A percentile compares a stretch with the other conserved stretches of the same genome.
phyloP scores from a whole-genome alignment of 64 coral and sea anemone genomes.

The Montipora sp. region DNA sequence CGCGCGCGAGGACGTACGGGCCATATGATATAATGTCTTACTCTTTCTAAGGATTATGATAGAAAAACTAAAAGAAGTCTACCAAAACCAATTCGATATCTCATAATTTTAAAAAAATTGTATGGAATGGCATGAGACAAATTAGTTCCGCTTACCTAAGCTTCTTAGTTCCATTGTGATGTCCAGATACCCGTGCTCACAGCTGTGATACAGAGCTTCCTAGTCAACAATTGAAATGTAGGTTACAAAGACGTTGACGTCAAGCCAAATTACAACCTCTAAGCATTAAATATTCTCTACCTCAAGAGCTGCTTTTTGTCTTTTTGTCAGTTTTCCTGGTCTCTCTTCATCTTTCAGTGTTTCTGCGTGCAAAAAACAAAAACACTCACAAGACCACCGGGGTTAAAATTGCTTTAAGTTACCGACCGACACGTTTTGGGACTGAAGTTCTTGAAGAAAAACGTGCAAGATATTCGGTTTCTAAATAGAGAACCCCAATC shows the following conservation, averaged over 20 bases:
- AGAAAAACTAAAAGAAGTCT: too few relatives aligned
- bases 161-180: slow-evolving; percentile 88
- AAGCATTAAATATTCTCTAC: neutral
- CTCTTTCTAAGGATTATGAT: too few relatives aligned
- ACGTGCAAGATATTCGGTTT: too few relatives aligned
- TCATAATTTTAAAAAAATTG: too few relatives aligned
- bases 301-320: slow-evolving; percentile 50
- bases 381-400: too few relatives aligned
- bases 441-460: too few relatives aligned
- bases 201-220: slow-evolving; percentile 92
- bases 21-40: too few relatives aligned
- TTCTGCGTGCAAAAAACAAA: neutral
- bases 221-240: neutral
- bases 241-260: neutral
- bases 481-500: too few relatives aligned
- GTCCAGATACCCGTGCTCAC: slow-evolving; percentile 87
- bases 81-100: too few relatives aligned
- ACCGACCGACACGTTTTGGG: too few relatives aligned
- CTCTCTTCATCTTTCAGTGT: neutral
- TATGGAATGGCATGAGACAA: neutral
- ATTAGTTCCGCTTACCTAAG: slow-evolving; percentile 50
- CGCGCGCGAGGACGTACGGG: too few relatives aligned
- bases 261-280: neutral
- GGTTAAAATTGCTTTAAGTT: too few relatives aligned
- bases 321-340: slow-evolving; percentile 40